These are phyloP conservation scores for Cyphomyrmex costatus DNA, from an alignment of 1,140 invertebrate genomes.

Conservation along the genomic window DNA sequence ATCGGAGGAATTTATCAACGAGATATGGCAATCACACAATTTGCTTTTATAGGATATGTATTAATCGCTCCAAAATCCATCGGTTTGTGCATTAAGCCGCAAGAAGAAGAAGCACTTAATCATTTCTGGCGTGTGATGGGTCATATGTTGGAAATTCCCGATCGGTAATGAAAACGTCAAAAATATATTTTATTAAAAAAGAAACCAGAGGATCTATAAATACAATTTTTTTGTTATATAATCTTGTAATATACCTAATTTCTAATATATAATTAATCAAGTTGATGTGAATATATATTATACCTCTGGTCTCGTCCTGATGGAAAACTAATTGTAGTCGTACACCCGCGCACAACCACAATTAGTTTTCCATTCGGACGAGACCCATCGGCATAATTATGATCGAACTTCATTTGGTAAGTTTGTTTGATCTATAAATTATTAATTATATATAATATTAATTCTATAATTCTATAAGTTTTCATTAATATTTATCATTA, in stretches of 20 bases:
- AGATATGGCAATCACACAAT: conserved; percentile 94
- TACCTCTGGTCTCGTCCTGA: too few relatives aligned
- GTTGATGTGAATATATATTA: too few relatives aligned
- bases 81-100: conserved; percentile 86
- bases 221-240: not conserved
- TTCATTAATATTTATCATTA: not conserved
- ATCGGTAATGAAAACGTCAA: conserved; percentile 86
- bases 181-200: not conserved
- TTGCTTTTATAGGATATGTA: conserved; percentile 92
- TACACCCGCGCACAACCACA: too few relatives aligned
- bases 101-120: conserved; percentile 89
- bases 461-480: not conserved
- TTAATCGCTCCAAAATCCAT: conserved; percentile 88
- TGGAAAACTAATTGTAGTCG: too few relatives aligned
- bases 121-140: conserved; percentile 94
- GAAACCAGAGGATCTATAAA: not conserved
- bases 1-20: conserved; percentile 88
- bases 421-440: too few relatives aligned
- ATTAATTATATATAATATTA: too few relatives aligned
- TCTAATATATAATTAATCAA: conserved; percentile 2
- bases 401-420: too few relatives aligned
- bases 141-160: conserved; percentile 92
- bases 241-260: not conserved
- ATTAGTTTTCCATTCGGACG: too few relatives aligned
- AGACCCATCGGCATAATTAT: too few relatives aligned